Base-by-base conservation (phyloP, 2,113 vertebrate genomes). In the Callithrix jacchus region DNA sequence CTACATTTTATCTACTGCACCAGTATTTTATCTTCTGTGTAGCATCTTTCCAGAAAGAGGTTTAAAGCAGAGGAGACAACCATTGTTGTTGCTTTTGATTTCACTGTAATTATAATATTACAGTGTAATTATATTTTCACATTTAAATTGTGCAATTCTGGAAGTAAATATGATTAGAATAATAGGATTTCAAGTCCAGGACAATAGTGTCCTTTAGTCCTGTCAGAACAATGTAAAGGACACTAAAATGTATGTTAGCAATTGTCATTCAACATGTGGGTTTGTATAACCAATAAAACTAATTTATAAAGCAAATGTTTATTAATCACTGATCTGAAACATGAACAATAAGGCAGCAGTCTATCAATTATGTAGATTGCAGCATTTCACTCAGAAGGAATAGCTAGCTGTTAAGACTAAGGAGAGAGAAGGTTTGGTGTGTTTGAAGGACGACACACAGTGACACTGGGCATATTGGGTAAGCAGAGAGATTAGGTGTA, bases 391-490 rank as follows among this genome's bases (percentile, higher is more conserved):
- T 56, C 18, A 83, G n/a, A 49, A 16, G 1, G 8, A 88, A 47
- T 5, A 71, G 10, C 12, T 5, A 71, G 10, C 12, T 47, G 71
- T 42, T 7, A 8, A 2, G 10, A 32, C 7, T 81, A 61, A 77
- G 6, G 10, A 77, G 13, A 49, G 37, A 70, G 80, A 89, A 42
- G 21, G 0, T 2, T 27, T 27, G 21, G 1, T 42, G 35, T 76
- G 6, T 64, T 14, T 61, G 8, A 40, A 45, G 35, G 20, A 54
- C 4, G 61, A 5, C 4, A 27, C 20, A 10, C 2, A 49, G 21
- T 73, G 32, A 3, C 18, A 0, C 30, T 49, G 1, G 6, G 1
- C 11, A 4, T 23, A 18, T 13, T 64, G 25, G 7, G 11, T 79
- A 17, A 83, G 35, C 56, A 17, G 4, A 0, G 27, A 35, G 42